A percentile compares a stretch with the other conserved stretches of the same genome.
Evolutionary conservation across 2,113 vertebrate species (phyloP).

Genomic region (Onychostoma macrolepis): DNA sequence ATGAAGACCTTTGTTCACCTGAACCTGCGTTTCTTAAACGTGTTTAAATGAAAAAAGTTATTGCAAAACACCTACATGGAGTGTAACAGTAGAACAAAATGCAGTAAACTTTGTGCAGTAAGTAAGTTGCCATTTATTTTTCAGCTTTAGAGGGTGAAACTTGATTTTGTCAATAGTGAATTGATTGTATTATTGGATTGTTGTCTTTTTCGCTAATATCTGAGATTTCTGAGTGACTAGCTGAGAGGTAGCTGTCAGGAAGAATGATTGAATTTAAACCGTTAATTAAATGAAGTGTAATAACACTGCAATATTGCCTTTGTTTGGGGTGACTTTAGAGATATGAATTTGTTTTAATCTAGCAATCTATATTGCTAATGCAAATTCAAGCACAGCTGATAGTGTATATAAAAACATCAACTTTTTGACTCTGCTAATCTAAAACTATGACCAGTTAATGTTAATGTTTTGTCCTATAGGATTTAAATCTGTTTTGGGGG

Average conservation of each 20-base stretch:
- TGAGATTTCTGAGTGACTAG: background rate
- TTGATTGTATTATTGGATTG: background rate
- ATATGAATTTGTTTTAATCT: too few species aligned
- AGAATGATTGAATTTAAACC: background rate
- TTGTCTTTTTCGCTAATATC: background rate
- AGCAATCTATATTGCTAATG: background rate
- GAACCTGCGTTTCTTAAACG: too few species aligned
- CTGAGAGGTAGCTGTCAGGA: background rate
- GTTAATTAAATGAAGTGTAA: background rate
- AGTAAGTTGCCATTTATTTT: too few species aligned
- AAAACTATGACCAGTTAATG: background rate
- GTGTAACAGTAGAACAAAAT: too few species aligned
- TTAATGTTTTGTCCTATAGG: background rate
- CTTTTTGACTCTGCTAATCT: background rate
- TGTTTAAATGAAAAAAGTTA: too few species aligned
- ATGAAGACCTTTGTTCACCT: too few species aligned
- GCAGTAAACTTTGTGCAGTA: too few species aligned
- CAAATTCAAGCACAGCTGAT: background rate
- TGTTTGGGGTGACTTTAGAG: background rate
- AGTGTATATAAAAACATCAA: background rate
- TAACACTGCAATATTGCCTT: background rate
- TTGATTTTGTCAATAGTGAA: background rate
- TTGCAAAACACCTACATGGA: too few species aligned
- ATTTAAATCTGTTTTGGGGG: slow-evolving; percentile 13
- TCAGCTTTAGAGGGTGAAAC: too few species aligned